These are phyloP conservation scores for Parasteatoda tepidariorum DNA, from an alignment of 1,140 invertebrate species.

Conservation along the genomic window DNA sequence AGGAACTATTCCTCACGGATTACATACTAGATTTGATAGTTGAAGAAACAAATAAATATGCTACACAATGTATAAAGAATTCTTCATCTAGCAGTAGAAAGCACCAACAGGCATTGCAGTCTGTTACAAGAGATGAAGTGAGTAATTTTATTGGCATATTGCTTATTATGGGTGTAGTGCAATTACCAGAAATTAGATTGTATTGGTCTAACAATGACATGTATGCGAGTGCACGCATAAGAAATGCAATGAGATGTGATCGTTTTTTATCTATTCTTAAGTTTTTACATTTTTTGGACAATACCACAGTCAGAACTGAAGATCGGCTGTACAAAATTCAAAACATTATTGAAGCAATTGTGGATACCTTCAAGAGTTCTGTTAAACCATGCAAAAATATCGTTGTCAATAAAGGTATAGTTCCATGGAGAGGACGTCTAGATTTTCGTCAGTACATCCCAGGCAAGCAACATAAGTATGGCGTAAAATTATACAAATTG, in stretches of 20 bases:
- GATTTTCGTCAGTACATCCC: conserved; percentile 67
- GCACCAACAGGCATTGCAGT: neutral
- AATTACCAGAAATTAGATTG: neutral
- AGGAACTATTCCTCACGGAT: neutral
- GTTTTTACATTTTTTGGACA: conserved; percentile 67
- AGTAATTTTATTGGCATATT: neutral
- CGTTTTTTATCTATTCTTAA: conserved; percentile 66
- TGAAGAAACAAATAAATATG: neutral
- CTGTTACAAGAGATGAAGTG: neutral
- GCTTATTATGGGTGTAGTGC: neutral
- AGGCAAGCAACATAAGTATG: conserved; percentile 62
- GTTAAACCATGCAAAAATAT: conserved; percentile 65
- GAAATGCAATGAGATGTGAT: conserved; percentile 56
- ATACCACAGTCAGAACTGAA: conserved; percentile 4
- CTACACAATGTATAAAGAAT: neutral
- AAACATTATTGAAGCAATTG: conserved; percentile 64
- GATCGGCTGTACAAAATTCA: conserved; percentile 66
- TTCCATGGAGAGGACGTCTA: conserved; percentile 67
- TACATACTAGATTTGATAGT: neutral
- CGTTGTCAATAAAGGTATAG: conserved; percentile 67
- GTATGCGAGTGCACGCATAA: neutral
- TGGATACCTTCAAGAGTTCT: conserved; percentile 64
- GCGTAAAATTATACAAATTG: conserved; percentile 34
- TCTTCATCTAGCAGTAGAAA: neutral
- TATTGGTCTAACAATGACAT: neutral